Evolutionary conservation across 2,888 invertebrate genomes (phyloP).

Genomic region (Neoitamus cyanurus): DNA sequence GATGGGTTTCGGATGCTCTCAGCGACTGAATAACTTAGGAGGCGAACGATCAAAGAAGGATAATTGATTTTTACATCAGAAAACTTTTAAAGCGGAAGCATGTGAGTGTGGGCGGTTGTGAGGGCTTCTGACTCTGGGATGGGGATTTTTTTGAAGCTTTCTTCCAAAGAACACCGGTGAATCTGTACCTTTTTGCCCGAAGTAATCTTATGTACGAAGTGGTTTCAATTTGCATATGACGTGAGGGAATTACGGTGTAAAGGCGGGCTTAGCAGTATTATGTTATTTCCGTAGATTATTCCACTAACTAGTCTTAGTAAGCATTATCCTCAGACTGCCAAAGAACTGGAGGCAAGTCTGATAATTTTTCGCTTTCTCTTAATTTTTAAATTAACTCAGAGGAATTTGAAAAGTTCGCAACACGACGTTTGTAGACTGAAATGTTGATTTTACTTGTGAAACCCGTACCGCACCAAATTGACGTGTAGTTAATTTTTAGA

Average conservation of each 20-base stretch:
- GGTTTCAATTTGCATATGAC: neutral
- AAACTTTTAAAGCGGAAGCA: neutral
- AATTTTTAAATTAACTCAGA: too few relatives aligned
- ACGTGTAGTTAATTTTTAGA: too few relatives aligned
- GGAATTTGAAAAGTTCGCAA: too few relatives aligned
- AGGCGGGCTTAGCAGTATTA: neutral
- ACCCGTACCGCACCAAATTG: too few relatives aligned
- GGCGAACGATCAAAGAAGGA: neutral
- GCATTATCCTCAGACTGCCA: too few relatives aligned
- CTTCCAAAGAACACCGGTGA: neutral
- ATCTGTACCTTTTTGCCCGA: neutral
- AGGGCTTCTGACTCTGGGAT: too few relatives aligned
- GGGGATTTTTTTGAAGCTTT: neutral
- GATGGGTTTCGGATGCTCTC: neutral
- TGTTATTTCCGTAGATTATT: too few relatives aligned
- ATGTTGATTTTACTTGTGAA: too few relatives aligned
- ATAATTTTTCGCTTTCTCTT: too few relatives aligned
- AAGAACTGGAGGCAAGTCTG: too few relatives aligned
- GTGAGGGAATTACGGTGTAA: neutral
- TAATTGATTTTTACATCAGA: constrained; percentile 5
- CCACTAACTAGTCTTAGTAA: too few relatives aligned
- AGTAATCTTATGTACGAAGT: neutral
- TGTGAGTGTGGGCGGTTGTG: neutral
- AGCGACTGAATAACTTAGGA: neutral
- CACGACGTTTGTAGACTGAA: too few relatives aligned